Base-by-base conservation (phyloP, 2,888 invertebrate genomes). In the Microctonus hyperodae region DNA sequence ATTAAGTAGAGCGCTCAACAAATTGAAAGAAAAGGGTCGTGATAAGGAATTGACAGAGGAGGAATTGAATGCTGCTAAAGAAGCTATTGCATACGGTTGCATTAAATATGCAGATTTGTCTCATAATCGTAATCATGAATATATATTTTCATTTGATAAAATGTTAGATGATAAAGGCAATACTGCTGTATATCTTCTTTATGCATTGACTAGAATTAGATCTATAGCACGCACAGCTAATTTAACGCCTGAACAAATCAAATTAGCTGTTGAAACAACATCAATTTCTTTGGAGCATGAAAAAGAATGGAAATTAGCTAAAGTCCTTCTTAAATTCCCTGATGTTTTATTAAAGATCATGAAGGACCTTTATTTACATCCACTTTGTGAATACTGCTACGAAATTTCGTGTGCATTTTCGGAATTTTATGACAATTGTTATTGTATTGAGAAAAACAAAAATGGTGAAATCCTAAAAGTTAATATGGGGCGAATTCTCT, bases 121-220 rank as follows among this genome's bases (percentile, higher is more conserved):
- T 13, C 97, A 98, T 79, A 97, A 97, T 83, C 89, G 97, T 69
- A 90, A 90, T 65, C 93, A 94, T 81, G 98, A 98, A 81, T 99
- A 99, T 81, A 90, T 98, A 1, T 99, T 99, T 85, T 98, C 97
- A 0, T 99, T 98, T 85, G 97, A 99, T 80, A 96, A 96, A 69
- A 99, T 99, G 99, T 87, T 99, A 71, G 98, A 99, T 80, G 98
- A 99, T 83, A 93, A 94, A 82, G 99, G 99, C 10, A 99, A 99
- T 83, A 99, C 99, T 0, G 99, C 99, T 0, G 98, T 97, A 0
- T 99, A 99, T 82, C 86, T 99, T 61, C 85, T 99, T 7, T 99
- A 99, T 84, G 96, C 97, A 0, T 90, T 94, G 74, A 97, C 97
- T 10, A 88, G 99, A 48, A 99, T 99, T 73, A 89, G 93, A 79